phyloP scores from a whole-genome alignment of 2,888 invertebrate genomes.

The Andrena minutula region DNA sequence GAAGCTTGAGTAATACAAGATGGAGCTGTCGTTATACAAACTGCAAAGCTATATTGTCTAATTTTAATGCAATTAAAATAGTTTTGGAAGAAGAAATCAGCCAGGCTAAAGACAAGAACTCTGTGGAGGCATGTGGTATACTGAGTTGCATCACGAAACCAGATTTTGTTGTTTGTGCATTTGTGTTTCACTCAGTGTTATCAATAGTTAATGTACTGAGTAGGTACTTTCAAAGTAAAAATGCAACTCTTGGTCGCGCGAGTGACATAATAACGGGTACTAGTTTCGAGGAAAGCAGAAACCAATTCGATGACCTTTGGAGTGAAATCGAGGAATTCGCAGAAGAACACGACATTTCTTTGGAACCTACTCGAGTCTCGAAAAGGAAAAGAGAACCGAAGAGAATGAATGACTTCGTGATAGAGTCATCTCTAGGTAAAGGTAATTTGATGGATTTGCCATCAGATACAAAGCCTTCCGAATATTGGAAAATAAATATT shows the following conservation, averaged over 20 bases:
- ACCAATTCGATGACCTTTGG: not conserved
- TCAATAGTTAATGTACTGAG: not conserved
- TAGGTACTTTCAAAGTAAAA: not conserved
- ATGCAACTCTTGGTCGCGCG: not conserved
- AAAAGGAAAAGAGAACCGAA: not conserved
- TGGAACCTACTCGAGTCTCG: not conserved
- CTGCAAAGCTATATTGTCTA: not conserved
- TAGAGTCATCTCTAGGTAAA: slow-evolving; percentile 1
- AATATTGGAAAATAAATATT: slow-evolving; percentile 1
- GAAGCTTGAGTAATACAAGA: slow-evolving; percentile 1
- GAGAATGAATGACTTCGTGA: not conserved
- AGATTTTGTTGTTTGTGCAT: slow-evolving; percentile 3
- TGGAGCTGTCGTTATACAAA: not conserved
- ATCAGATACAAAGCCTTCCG: not conserved
- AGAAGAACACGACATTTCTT: not conserved
- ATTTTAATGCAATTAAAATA: not conserved
- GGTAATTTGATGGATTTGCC: not conserved
- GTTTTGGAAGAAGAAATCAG: not conserved
- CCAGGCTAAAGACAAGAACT: not conserved
- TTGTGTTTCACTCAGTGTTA: not conserved
- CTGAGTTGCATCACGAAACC: not conserved
- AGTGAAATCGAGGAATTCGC: not conserved
- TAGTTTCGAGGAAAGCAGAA: not conserved
- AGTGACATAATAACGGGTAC: not conserved
- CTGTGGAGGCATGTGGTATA: not conserved